These are phyloP conservation scores for Malurus alboscapulatus DNA, from an alignment of 2,113 vertebrate species.

Conservation along the genomic window DNA sequence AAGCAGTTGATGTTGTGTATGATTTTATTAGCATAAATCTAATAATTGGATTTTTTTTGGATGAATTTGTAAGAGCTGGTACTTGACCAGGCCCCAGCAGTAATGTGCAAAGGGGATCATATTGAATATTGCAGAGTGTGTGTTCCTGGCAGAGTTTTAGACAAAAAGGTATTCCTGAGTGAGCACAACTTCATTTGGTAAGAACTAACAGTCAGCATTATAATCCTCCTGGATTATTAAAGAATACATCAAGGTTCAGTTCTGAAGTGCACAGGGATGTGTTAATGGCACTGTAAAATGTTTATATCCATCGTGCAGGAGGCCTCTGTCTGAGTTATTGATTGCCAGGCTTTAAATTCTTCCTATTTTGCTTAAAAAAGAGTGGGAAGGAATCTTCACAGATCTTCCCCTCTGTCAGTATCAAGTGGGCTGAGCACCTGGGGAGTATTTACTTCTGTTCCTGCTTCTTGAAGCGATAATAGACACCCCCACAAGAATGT, in stretches of 20 bases:
- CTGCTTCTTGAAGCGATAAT: not conserved
- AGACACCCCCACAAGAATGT: not conserved
- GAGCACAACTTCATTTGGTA: not conserved
- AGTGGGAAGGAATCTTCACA: not conserved
- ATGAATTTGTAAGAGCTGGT: not conserved
- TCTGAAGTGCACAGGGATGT: not conserved
- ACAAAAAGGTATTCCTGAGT: not conserved
- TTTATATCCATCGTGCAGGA: rapidly evolving
- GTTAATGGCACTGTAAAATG: not conserved
- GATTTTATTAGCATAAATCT: not conserved
- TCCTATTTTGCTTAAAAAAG: not conserved
- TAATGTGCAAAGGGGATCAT: not conserved
- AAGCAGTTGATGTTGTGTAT: not conserved
- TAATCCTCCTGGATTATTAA: not conserved
- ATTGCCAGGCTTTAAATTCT: not conserved
- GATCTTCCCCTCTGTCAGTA: not conserved
- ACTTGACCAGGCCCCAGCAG: not conserved
- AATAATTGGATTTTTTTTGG: not conserved
- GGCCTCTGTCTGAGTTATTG: not conserved
- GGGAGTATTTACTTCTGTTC: not conserved
- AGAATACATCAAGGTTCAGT: not conserved
- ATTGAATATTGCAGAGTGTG: not conserved
- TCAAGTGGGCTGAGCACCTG: not conserved
- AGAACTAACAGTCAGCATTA: not conserved
- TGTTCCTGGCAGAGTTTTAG: not conserved